Conservation (phyloP, 2,888 invertebrate species). For the Sicus ferrugineus region DNA sequence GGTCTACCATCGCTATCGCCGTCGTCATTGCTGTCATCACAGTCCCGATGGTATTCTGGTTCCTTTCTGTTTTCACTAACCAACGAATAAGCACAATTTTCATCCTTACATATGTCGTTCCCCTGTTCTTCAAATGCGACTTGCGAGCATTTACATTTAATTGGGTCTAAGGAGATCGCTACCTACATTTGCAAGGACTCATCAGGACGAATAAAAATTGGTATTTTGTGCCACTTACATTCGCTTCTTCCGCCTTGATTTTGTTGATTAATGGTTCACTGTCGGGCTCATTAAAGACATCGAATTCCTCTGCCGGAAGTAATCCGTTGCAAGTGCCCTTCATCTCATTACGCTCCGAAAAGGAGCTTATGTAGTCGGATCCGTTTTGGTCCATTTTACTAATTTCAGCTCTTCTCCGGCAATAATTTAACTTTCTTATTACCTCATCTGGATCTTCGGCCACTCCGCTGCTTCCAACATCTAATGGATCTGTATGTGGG, state of each 20-base stretch:
- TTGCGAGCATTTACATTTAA: background rate
- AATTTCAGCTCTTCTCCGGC: conserved; percentile 17
- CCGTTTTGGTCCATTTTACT: conserved; percentile 6
- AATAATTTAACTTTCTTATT: conserved; percentile 13
- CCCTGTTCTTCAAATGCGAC: background rate
- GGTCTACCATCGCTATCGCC: too few species aligned
- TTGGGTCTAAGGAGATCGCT: conserved; percentile 6
- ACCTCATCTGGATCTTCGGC: conserved; percentile 25
- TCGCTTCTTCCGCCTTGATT: conserved; percentile 33
- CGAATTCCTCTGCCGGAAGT: background rate
- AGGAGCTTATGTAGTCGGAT: background rate
- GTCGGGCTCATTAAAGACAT: conserved; percentile 17
- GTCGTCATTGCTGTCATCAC: conserved; percentile 22
- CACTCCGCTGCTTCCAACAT: conserved; percentile 24
- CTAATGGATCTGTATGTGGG: conserved; percentile 34
- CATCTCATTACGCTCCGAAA: background rate
- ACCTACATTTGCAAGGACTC: conserved; percentile 3
- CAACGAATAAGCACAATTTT: conserved; percentile 11
- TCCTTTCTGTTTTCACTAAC: conserved; percentile 5
- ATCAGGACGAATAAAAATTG: background rate
- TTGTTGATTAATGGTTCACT: conserved; percentile 25
- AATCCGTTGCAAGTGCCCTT: too few species aligned
- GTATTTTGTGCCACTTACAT: conserved; percentile 29
- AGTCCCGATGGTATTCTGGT: too few species aligned
- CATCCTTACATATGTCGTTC: conserved; percentile 14